These are phyloP conservation scores for Manduca sexta DNA, from an alignment of 1,140 invertebrate species.

Conservation along the genomic window DNA sequence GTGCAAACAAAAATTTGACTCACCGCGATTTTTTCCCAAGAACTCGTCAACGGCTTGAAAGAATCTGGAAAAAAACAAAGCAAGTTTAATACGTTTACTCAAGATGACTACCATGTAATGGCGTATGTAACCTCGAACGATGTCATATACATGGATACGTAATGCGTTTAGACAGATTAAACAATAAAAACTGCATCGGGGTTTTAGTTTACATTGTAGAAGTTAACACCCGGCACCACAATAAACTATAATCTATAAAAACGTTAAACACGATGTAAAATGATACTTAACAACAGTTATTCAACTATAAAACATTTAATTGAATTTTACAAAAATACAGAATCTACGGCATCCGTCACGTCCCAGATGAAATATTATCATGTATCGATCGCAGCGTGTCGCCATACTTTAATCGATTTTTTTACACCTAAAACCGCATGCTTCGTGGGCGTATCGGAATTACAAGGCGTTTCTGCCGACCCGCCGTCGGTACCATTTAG, in stretches of 20 bases:
- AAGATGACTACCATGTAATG: not conserved
- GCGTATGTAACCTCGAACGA: not conserved
- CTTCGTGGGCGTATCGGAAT: slow-evolving; percentile 58
- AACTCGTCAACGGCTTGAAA: slow-evolving; percentile 47
- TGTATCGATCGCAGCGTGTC: slow-evolving; percentile 68
- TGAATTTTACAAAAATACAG: slow-evolving; percentile 65
- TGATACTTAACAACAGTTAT: slow-evolving; percentile 50
- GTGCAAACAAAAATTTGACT: slow-evolving; percentile 39
- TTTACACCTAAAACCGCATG: slow-evolving; percentile 71
- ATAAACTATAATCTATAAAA: slow-evolving; percentile 34
- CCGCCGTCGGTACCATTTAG: slow-evolving; percentile 37
- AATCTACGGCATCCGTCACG: slow-evolving; percentile 53
- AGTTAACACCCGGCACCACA: slow-evolving; percentile 16
- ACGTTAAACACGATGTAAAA: slow-evolving; percentile 44
- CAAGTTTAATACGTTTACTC: slow-evolving; percentile 8
- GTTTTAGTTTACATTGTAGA: slow-evolving; percentile 2
- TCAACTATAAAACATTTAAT: slow-evolving; percentile 57
- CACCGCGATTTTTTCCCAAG: slow-evolving; percentile 43
- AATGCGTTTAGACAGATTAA: not conserved
- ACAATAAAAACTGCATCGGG: not conserved
- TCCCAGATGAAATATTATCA: slow-evolving; percentile 63
- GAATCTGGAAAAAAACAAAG: slow-evolving; percentile 51
- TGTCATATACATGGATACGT: not conserved
- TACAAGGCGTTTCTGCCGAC: slow-evolving; percentile 64
- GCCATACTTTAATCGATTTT: slow-evolving; percentile 69